Evolutionary conservation across 2,888 invertebrate genomes (phyloP).

Genomic region (Melanostoma scalare): DNA sequence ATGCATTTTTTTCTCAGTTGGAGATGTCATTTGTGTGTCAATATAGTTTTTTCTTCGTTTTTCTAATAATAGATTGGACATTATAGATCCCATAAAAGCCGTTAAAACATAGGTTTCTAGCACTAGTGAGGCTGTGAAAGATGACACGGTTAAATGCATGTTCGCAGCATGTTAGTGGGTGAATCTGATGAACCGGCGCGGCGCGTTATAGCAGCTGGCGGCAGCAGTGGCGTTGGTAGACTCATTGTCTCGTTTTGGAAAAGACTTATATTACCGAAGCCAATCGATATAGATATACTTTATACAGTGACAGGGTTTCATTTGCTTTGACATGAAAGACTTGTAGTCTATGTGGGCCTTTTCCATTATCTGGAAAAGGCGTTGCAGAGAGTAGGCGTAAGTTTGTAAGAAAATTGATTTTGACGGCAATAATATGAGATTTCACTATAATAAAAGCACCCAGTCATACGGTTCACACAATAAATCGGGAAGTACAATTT

Average conservation of each 20-base stretch:
- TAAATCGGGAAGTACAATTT: no score
- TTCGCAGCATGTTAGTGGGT: no score
- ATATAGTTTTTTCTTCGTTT: not conserved
- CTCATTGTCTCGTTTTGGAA: constrained; percentile 17
- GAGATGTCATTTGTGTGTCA: constrained; percentile 7
- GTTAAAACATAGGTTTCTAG: constrained; percentile 6
- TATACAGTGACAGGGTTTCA: not conserved
- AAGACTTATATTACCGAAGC: not conserved
- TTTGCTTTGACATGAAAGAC: not conserved
- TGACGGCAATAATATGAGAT: constrained; percentile 2
- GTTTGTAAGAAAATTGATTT: constrained; percentile 7
- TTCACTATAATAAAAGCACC: not conserved
- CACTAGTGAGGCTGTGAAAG: not conserved
- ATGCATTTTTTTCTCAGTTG: constrained; percentile 12
- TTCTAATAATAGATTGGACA: not conserved
- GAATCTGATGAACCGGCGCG: not conserved
- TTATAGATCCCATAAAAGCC: not conserved
- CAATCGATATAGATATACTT: not conserved
- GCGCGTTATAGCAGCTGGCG: not conserved
- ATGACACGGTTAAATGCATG: not conserved
- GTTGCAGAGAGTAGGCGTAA: not conserved
- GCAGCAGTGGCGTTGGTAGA: constrained; percentile 18
- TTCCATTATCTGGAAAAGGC: not conserved
- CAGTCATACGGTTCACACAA: no score
- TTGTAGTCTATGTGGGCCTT: constrained; percentile 5